These are phyloP conservation scores for Neosilurus mollespiculum DNA, from an alignment of 2,797 vertebrate species.

Conservation along the genomic window DNA sequence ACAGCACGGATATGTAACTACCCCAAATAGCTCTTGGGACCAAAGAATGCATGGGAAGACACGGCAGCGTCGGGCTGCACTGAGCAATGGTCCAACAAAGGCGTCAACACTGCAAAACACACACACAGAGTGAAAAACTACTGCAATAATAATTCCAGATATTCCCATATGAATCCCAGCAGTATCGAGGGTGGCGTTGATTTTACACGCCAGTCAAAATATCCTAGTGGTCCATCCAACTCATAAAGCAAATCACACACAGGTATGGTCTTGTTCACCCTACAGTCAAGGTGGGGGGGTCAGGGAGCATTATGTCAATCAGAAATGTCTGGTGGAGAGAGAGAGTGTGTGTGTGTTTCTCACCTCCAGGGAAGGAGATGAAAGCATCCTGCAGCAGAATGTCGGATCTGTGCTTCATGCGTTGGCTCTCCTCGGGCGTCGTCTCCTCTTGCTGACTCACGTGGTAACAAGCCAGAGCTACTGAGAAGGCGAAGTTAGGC, in stretches of 20 bases:
- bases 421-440: slow-evolving; percentile 70
- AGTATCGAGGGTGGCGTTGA: not conserved
- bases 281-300: not conserved
- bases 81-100: slow-evolving; percentile 85
- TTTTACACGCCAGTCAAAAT: not conserved
- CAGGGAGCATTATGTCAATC: no score
- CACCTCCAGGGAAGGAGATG: slow-evolving; percentile 93
- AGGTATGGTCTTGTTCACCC: not conserved
- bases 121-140: not conserved
- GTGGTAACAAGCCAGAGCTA: slow-evolving; percentile 86
- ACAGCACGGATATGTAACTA: slow-evolving; percentile 58
- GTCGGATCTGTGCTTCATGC: slow-evolving; percentile 72
- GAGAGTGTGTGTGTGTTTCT: slow-evolving; percentile 48
- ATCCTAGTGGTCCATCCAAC: not conserved
- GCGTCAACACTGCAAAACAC: slow-evolving; percentile 81
- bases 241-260: not conserved
- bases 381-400: slow-evolving; percentile 81
- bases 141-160: not conserved
- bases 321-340: no score
- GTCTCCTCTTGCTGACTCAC: slow-evolving; percentile 87
- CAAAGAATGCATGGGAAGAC: slow-evolving; percentile 85
- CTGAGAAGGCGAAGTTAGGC: slow-evolving; percentile 94
- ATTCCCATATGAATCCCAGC: not conserved
- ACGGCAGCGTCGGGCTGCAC: slow-evolving; percentile 87
- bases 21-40: slow-evolving; percentile 85